A percentile compares a stretch with the other conserved stretches of the same genome.
phyloP scores from a whole-genome alignment of 2,888 invertebrate genomes.

The Oscheius sp. region DNA sequence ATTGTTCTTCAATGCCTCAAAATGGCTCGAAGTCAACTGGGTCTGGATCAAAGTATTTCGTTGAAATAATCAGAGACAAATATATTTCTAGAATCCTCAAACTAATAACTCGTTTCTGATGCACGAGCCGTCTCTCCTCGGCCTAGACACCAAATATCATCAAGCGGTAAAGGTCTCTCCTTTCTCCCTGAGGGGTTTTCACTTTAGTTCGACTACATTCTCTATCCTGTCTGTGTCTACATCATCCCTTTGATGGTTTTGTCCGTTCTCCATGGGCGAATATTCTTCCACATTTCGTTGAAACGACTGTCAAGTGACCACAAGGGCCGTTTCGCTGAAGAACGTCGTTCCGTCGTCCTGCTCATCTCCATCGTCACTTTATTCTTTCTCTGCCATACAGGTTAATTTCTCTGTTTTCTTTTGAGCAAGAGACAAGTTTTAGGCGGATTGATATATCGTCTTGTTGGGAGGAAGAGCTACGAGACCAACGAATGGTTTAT shows the following conservation, averaged over 20 bases:
- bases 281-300: conserved; percentile 56
- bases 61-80: background rate
- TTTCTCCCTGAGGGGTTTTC: background rate
- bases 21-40: conserved; percentile 70
- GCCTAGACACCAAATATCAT: conserved; percentile 55
- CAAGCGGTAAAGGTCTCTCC: conserved; percentile 40
- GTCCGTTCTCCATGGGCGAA: conserved; percentile 68
- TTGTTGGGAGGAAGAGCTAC: conserved; percentile 62
- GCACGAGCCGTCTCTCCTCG: conserved; percentile 59
- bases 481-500: conserved; percentile 59
- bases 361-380: conserved; percentile 70
- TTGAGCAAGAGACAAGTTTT: background rate
- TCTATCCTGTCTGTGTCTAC: conserved; percentile 69
- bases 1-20: conserved; percentile 68
- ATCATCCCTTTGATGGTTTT: conserved; percentile 68
- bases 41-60: conserved; percentile 30
- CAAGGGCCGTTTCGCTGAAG: conserved; percentile 51
- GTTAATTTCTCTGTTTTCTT: conserved; percentile 36
- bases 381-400: conserved; percentile 72
- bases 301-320: conserved; percentile 50
- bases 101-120: conserved; percentile 41
- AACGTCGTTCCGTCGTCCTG: conserved; percentile 64
- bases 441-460: conserved; percentile 68
- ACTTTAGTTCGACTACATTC: conserved; percentile 66
- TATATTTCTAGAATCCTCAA: background rate